Evolutionary conservation across 1,140 invertebrate species (phyloP), one percentile per base, ranked within the genome.

Genomic region (Diabrotica undecimpunctata): DNA sequence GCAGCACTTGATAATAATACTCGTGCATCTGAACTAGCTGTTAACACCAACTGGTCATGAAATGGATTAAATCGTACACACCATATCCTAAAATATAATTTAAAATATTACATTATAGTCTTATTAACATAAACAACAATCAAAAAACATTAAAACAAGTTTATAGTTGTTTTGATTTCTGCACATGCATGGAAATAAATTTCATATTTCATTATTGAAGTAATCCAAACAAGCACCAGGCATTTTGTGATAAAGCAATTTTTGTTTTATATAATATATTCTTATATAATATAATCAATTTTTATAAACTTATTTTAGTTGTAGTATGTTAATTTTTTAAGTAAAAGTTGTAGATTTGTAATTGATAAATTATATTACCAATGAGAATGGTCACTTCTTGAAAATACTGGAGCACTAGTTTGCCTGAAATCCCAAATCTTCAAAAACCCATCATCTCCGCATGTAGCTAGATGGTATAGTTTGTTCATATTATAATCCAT

Each of bases 401-500:
- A 87, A 73, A 94, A 87, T 6, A 97, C 82, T 2, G 95, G 90
- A 72, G 90, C 85, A 36, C 81, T 84, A 1, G 88, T 81, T 75
- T 93, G 91, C 62, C 97, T 83, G 70, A 94, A 90, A 78, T 99
- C 97, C 96, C 97, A 99, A 72, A 99, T 96, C 78, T 95, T 95
- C 39, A 94, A 86, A 52, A 88, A 89, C 5, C 95, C 95, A 80
- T 99, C 96, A 79, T 99, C 96, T 4, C 96, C 96, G 73, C 94
- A 96, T 11, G 91, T 96, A 1, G 92, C 93, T 64, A 99, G 72
- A 75, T 93, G 91, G 77, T 97, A 97, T 73, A 97, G 95, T 75
- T 93, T 91, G 81, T 98, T 98, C 12, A 94, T 92, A 83, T 99
- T 99, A 75, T 97, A 98, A 81, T 99, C 96, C 12, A 99, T 75